phyloP scores from a whole-genome alignment of 2,113 vertebrate species.

The Urocynchramus pylzowi region DNA sequence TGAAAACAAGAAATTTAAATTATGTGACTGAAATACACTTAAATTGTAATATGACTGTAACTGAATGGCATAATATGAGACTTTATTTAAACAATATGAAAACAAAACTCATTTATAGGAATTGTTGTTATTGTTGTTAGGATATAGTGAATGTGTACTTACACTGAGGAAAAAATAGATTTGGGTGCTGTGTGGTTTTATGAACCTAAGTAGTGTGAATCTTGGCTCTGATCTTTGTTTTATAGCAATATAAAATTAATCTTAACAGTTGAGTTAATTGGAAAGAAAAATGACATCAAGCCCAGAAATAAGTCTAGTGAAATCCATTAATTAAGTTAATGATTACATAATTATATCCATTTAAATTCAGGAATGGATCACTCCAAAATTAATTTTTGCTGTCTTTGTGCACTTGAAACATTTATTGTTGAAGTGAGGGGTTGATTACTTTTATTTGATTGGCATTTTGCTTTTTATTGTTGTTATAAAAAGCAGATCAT shows the following conservation, averaged over 20 bases:
- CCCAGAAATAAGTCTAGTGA: conserved; percentile 48
- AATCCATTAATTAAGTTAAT: background rate
- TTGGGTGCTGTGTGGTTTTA: background rate
- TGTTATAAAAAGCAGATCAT: background rate
- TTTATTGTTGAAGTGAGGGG: conserved; percentile 45
- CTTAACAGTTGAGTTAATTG: conserved; percentile 63
- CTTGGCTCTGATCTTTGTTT: conserved; percentile 8
- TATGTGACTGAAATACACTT: background rate
- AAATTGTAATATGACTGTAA: background rate
- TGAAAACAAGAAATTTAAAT: background rate
- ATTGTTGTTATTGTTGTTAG: background rate
- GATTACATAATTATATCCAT: conserved; percentile 48
- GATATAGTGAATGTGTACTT: background rate
- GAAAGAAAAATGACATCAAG: conserved; percentile 57
- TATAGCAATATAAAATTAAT: conserved; percentile 52
- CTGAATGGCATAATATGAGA: background rate
- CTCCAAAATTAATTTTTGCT: conserved; percentile 54
- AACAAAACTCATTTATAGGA: background rate
- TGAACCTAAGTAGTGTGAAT: background rate
- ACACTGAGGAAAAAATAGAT: background rate
- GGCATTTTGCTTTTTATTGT: conserved; percentile 43
- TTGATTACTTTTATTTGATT: conserved; percentile 46
- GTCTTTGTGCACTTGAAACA: conserved; percentile 34
- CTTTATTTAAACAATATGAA: background rate
- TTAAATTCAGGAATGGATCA: conserved; percentile 48